Evolutionary conservation across 2,888 invertebrate species (phyloP), one percentile per base, ranked within the genome.

Genomic region (Poecilobothrus nobilitatus): DNA sequence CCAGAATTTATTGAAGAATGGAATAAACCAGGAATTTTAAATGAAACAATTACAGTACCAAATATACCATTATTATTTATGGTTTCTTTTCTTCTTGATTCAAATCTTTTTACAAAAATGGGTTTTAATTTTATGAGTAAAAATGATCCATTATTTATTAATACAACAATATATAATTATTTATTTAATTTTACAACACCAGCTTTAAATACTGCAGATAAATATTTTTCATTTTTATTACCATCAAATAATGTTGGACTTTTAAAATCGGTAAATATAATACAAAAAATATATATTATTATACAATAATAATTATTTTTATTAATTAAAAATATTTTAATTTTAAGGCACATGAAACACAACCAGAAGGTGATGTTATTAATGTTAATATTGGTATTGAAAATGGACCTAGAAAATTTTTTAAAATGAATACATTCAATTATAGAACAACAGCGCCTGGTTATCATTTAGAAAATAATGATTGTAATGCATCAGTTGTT

Each of bases 141-240:
- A 44, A 77, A 81, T 1, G 84, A 86, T 7, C 73, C 84, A 66
- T 77, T 86, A 2, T 84, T 89, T 70, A 75, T 85, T 0, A 81
- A 83, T 70, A 83, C 81, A 41, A 86, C 87, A 0, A 81, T 90
- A 0, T 81, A 87, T 70, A 84, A 90, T 67, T 87, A 86, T 73
- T 76, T 90, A 10, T 90, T 89, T 88, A 87, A 90, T 72, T 85
- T 85, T 73, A 83, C 84, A 0, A 89, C 90, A 72, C 86, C 88
- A 0, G 81, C 90, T 2, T 74, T 90, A 72, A 82, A 84, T 8
- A 79, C 85, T 0, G 86, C 86, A 0, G 83, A 83, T 71, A 83
- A 76, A 10, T 69, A 88, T 2, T 21, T 83, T 0, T 89, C 89
- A 0, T 82, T 83, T 1, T 73, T 89, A 69, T 86, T 89, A 0